Percentiles rank a stretch among this genome's conserved stretches.
phyloP scores from a whole-genome alignment of 2,797 vertebrate genomes.

The Dicrostonyx torquatus region DNA sequence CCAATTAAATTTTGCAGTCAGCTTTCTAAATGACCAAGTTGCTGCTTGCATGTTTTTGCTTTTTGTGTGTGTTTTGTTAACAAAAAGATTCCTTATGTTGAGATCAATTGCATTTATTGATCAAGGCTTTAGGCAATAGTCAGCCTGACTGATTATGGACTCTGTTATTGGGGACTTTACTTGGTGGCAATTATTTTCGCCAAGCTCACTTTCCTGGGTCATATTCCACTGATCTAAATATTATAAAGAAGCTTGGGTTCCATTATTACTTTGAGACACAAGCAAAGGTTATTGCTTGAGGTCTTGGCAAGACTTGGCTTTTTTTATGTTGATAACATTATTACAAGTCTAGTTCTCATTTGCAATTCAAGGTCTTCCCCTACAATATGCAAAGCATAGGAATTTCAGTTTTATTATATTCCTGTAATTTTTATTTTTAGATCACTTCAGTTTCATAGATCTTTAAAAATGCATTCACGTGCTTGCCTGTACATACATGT shows the following conservation, averaged over 20 bases:
- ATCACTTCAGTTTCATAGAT: neutral
- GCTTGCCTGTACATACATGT: neutral
- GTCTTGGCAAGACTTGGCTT: neutral
- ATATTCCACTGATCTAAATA: neutral
- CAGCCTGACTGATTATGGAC: neutral
- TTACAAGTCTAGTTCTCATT: neutral
- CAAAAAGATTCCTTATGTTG: neutral
- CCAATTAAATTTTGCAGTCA: neutral
- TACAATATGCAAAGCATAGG: neutral
- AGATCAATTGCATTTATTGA: constrained; percentile 4
- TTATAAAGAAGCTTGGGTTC: constrained; percentile 9
- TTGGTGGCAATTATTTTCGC: constrained; percentile 36
- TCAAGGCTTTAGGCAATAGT: neutral
- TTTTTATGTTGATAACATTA: neutral
- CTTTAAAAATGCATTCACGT: neutral
- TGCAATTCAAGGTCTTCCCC: neutral
- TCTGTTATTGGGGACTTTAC: neutral
- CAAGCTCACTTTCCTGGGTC: neutral
- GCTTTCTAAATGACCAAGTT: constrained; percentile 25
- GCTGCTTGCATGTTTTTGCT: neutral
- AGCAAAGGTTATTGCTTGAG: neutral
- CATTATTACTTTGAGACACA: neutral
- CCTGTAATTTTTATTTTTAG: constrained; percentile 1
- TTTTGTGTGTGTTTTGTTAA: constrained; percentile 28
- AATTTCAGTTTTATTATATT: constrained; percentile 2